Conservation (phyloP, 2,113 vertebrate genomes). For the Pontoporia blainvillei region DNA sequence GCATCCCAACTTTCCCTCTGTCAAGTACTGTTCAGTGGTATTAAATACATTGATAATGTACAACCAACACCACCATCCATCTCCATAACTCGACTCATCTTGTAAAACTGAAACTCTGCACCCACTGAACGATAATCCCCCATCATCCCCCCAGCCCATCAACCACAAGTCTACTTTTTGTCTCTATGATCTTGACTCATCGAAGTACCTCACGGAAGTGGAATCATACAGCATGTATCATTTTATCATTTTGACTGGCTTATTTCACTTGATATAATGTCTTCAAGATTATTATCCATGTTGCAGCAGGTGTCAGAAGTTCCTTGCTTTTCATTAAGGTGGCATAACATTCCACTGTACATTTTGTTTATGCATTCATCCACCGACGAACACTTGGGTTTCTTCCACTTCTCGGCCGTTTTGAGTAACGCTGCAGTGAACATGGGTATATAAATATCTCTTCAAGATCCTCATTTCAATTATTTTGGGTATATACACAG, state of each 20-base stretch:
- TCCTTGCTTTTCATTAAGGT: neutral
- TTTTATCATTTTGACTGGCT: no score
- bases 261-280: neutral
- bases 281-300: neutral
- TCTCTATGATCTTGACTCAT: no score
- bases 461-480: neutral
- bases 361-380: no score
- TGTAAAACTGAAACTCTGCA: neutral
- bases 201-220: neutral
- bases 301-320: neutral
- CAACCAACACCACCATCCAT: neutral
- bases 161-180: neutral
- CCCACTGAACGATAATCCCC: neutral
- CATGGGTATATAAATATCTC: neutral
- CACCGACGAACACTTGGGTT: neutral
- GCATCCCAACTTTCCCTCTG: no score
- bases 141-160: neutral
- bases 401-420: neutral
- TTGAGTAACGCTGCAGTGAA: neutral
- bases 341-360: no score
- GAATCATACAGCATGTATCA: neutral
- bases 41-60: neutral
- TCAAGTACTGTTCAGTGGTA: fast-evolving
- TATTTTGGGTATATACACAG: neutral
- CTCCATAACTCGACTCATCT: neutral